A percentile compares a stretch with the other conserved stretches of the same genome.
Conservation (phyloP, 2,113 vertebrate genomes). For the Tragelaphus scriptus region DNA sequence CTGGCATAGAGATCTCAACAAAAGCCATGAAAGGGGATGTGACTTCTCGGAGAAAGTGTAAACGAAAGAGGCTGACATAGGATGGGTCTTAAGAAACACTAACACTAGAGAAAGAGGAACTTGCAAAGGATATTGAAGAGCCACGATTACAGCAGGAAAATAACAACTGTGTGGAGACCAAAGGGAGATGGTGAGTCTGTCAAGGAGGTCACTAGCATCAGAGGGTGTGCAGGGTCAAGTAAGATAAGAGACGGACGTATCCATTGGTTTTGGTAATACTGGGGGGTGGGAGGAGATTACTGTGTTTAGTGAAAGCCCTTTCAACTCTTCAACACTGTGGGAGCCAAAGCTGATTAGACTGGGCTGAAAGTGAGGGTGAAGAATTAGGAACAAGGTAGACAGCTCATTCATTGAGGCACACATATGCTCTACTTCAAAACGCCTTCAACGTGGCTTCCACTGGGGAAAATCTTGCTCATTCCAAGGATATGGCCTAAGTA, state of each 20-base stretch:
- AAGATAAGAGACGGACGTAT: not conserved
- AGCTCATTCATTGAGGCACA: not conserved
- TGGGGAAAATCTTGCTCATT: not conserved
- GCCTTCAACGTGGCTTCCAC: not conserved
- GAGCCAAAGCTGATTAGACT: not conserved
- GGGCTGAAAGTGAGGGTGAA: not conserved
- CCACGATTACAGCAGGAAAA: not conserved
- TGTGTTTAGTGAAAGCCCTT: not conserved
- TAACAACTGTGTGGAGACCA: not conserved
- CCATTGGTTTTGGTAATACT: not conserved
- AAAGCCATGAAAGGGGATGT: not conserved
- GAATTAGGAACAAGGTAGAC: not conserved
- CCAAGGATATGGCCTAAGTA: not conserved
- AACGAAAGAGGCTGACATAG: not conserved
- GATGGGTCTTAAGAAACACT: not conserved
- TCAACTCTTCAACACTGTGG: too few relatives aligned
- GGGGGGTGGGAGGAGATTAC: not conserved
- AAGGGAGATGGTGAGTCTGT: not conserved
- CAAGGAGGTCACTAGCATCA: not conserved
- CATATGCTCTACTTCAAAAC: not conserved
- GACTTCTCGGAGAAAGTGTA: not conserved
- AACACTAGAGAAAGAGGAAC: not conserved
- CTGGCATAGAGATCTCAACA: not conserved
- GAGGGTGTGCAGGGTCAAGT: not conserved
- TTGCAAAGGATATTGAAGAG: not conserved